phyloP scores from a whole-genome alignment of 2,113 vertebrate genomes.

The Mionectes macconnelli region DNA sequence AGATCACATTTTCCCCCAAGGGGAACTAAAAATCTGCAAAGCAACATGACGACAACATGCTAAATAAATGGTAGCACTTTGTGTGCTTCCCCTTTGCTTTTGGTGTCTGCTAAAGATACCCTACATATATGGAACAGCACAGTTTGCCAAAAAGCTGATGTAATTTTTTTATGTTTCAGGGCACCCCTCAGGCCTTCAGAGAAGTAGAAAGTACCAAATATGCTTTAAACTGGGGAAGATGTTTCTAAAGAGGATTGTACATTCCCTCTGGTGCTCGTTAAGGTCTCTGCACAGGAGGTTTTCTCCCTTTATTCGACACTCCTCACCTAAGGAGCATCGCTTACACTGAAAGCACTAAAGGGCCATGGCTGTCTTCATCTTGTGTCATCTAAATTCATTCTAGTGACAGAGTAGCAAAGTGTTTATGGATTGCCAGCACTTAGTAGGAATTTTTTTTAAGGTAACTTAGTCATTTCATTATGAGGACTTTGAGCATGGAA shows the following conservation, averaged over 20 bases:
- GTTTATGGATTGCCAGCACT: not conserved
- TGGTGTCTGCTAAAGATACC: not conserved
- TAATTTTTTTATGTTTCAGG: not conserved
- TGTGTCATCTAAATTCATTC: not conserved
- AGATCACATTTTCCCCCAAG: not conserved
- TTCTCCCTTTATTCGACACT: not conserved
- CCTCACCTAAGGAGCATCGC: not conserved
- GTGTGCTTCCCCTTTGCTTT: not conserved
- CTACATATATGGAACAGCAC: not conserved
- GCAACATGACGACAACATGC: not conserved
- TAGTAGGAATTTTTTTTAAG: not conserved
- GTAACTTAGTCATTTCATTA: not conserved
- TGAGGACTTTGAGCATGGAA: not conserved
- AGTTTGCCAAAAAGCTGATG: not conserved
- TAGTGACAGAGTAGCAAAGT: not conserved
- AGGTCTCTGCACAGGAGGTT: not conserved
- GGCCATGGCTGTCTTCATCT: not conserved
- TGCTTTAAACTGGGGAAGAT: not conserved
- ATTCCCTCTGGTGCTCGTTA: slow-evolving; percentile 14
- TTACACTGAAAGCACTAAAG: not conserved
- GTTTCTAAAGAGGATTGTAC: not conserved
- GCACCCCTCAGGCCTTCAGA: not conserved
- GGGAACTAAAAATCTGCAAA: not conserved
- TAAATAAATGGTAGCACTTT: not conserved
- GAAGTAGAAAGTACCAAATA: not conserved